These are phyloP conservation scores for Hoplodrina ambigua DNA, from an alignment of 2,888 invertebrate species.

Conservation along the genomic window DNA sequence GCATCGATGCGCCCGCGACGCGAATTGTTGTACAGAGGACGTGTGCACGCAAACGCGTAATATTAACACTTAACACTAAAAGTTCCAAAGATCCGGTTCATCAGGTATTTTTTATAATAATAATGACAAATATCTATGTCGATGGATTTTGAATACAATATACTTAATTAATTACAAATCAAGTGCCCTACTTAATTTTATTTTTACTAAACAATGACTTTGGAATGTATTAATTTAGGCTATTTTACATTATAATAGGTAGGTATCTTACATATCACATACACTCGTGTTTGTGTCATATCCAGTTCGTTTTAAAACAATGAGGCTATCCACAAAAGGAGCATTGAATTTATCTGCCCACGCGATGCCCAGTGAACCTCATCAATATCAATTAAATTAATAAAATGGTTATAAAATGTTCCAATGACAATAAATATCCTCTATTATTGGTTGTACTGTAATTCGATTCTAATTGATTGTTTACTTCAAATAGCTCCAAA, in stretches of 20 bases:
- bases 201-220: constrained; percentile 34
- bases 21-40: constrained; percentile 71
- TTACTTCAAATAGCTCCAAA: constrained; percentile 86
- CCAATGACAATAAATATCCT: constrained; percentile 86
- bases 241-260: constrained; percentile 14
- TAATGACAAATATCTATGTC: constrained; percentile 19
- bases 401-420: constrained; percentile 88
- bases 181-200: constrained; percentile 24
- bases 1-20: constrained; percentile 75
- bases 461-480: constrained; percentile 88
- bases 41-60: constrained; percentile 49
- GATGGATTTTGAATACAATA: constrained; percentile 43
- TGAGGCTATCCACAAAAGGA: constrained; percentile 72
- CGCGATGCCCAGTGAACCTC: constrained; percentile 78
- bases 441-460: constrained; percentile 84
- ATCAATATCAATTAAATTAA: constrained; percentile 88
- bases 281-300: constrained; percentile 45
- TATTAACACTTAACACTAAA: constrained; percentile 24
- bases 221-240: constrained; percentile 19
- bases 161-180: background rate
- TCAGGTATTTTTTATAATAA: constrained; percentile 1
- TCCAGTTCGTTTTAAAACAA: constrained; percentile 68
- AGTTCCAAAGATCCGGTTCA: constrained; percentile 7
- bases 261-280: constrained; percentile 11
- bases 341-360: constrained; percentile 77